Conservation (phyloP, 1,140 invertebrate genomes). For the Himalopsyche phryganea region DNA sequence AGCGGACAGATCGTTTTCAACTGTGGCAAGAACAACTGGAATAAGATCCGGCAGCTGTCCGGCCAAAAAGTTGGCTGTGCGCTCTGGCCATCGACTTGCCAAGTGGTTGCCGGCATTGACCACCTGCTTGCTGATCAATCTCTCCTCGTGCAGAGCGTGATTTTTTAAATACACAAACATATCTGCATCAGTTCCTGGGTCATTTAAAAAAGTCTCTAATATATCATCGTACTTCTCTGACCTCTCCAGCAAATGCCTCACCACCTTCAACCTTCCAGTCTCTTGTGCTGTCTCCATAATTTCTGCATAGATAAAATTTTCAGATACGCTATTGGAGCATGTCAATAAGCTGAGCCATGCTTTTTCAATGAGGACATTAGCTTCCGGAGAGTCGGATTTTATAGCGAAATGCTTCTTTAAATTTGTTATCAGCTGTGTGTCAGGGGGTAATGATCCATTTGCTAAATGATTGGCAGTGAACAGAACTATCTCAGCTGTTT, state of each 20-base stretch:
- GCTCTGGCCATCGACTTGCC: conserved; percentile 38
- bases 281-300: conserved; percentile 26
- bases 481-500: conserved; percentile 26
- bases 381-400: conserved; percentile 13
- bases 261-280: conserved; percentile 25
- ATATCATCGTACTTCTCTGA: conserved; percentile 34
- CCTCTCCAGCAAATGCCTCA: conserved; percentile 28
- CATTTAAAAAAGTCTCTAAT: conserved; percentile 42
- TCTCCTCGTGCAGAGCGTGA: conserved; percentile 22
- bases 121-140: conserved; percentile 36
- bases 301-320: conserved; percentile 25
- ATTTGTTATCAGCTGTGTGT: conserved; percentile 27
- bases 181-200: conserved; percentile 40
- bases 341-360: conserved; percentile 26
- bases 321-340: conserved; percentile 17
- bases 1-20: conserved; percentile 33
- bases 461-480: conserved; percentile 27
- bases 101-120: conserved; percentile 28
- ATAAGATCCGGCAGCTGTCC: conserved; percentile 37
- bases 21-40: conserved; percentile 29
- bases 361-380: conserved; percentile 25
- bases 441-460: conserved; percentile 24
- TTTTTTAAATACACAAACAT: conserved; percentile 45
- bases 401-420: conserved; percentile 29
- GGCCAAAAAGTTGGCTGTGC: conserved; percentile 39